Evolutionary conservation across 2,888 invertebrate genomes (phyloP), one percentile per base, ranked within the genome.

Genomic region (Drosophila colorata): DNA sequence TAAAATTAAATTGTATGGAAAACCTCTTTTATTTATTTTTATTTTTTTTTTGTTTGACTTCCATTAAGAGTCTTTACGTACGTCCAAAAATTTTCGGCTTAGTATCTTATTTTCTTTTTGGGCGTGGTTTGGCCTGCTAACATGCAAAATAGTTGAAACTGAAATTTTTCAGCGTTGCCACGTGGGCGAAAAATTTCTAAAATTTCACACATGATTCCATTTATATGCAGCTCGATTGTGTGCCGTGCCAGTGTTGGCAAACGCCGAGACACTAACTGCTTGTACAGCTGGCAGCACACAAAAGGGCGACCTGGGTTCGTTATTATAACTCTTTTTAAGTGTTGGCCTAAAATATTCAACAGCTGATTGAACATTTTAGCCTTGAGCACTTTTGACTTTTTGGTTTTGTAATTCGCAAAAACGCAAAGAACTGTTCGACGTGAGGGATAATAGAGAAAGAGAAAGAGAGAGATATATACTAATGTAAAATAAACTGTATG

Each of bases 361-460:
- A n/a, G 1, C 2, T 11, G 4, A 53, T 79, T 87, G 76, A 87
- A 78, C 56, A 80, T 86, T 74, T 80, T 69, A 80, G 76, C 55
- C 67, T 49, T 25, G 56, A 59, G 66, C 73, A 69, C 61, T 25
- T 56, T 67, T 44, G 56, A 72, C 41, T 78, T 88, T 91, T 90
- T 91, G 91, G 91, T 91, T 91, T 91, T 91, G 91, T 87, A 91
- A 91, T 91, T 91, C 91, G 91, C 91, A 91, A 91, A 91, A 91
- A 91, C 90, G 91, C 91, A 91, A 91, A 91, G 90, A 90, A 90
- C 80, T 90, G 88, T 83, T 87, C 71, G 75, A 67, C 60, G 69
- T 72, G 71, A 74, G 40, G 70, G 60, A 65, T 72, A 48, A 49
- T 7, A 43, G 43, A 43, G 43, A 43, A 4, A 43, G 20, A 23